Evolutionary conservation across 2,888 invertebrate species (phyloP).

Genomic region (Conops quadrifasciatus): DNA sequence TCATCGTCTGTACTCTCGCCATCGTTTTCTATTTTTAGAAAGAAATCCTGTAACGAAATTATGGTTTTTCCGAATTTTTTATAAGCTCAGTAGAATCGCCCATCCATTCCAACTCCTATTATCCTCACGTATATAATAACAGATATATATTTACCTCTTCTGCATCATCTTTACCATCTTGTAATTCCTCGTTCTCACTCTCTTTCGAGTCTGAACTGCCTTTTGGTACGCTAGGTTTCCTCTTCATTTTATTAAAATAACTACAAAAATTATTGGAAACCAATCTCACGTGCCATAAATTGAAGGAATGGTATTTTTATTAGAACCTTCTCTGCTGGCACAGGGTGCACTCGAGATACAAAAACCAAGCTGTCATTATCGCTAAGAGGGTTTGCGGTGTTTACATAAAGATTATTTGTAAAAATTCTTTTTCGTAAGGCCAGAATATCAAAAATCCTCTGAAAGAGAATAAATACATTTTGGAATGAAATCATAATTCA

Average conservation of each 20-base stretch:
- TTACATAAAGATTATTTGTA: too few relatives aligned
- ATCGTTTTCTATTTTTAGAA: slow-evolving; percentile 59
- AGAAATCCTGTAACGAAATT: slow-evolving; percentile 51
- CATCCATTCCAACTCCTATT: too few relatives aligned
- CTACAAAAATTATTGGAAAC: neutral
- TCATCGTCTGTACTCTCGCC: slow-evolving; percentile 67
- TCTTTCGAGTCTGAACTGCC: neutral
- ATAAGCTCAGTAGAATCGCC: neutral
- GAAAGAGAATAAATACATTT: too few relatives aligned
- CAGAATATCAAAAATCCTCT: too few relatives aligned
- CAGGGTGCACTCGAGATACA: too few relatives aligned
- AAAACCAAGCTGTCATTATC: too few relatives aligned
- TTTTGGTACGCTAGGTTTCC: slow-evolving; percentile 43
- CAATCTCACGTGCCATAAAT: neutral
- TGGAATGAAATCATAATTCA: too few relatives aligned
- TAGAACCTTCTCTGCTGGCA: too few relatives aligned
- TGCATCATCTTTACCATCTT: slow-evolving; percentile 7
- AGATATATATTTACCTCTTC: slow-evolving; percentile 31
- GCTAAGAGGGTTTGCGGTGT: too few relatives aligned
- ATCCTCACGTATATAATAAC: neutral
- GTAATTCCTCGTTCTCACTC: slow-evolving; percentile 26
- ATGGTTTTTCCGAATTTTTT: neutral
- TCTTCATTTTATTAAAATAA: slow-evolving; percentile 39
- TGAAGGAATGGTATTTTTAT: too few relatives aligned
- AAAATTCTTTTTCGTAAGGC: too few relatives aligned